Conservation (phyloP, 2,113 vertebrate species). For the Eretmochelys imbricata region DNA sequence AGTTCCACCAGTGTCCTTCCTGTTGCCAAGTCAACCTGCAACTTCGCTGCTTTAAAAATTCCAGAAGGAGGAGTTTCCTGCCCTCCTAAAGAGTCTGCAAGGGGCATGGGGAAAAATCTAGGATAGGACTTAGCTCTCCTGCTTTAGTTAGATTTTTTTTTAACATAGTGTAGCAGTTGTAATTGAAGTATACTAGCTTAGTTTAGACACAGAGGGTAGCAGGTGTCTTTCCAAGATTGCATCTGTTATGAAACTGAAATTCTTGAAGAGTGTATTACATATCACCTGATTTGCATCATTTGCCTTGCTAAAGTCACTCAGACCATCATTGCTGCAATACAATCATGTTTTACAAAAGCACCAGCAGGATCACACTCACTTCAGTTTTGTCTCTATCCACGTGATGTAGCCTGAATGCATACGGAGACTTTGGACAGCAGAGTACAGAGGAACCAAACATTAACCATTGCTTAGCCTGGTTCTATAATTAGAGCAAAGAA, state of each 20-base stretch:
- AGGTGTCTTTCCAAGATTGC: neutral
- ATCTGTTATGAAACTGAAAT: neutral
- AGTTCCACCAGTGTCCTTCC: neutral
- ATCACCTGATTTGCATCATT: neutral
- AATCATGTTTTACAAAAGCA: neutral
- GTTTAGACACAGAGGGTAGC: neutral
- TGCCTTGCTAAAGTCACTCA: neutral
- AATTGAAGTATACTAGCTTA: neutral
- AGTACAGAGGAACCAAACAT: neutral
- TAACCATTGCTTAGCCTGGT: too few relatives aligned
- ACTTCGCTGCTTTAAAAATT: neutral
- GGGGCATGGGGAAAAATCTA: neutral
- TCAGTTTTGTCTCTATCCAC: neutral
- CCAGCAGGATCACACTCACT: neutral
- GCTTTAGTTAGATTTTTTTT: neutral
- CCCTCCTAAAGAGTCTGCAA: neutral
- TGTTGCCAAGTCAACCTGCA: neutral
- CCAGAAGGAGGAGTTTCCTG: accelerated
- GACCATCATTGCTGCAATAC: neutral
- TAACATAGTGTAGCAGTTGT: neutral
- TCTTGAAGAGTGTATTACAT: neutral
- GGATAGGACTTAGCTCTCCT: neutral
- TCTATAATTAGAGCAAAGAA: neutral
- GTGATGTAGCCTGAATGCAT: neutral
- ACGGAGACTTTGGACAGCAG: neutral